phyloP scores from a whole-genome alignment of 2,113 vertebrate genomes.

The Ellobius talpinus region DNA sequence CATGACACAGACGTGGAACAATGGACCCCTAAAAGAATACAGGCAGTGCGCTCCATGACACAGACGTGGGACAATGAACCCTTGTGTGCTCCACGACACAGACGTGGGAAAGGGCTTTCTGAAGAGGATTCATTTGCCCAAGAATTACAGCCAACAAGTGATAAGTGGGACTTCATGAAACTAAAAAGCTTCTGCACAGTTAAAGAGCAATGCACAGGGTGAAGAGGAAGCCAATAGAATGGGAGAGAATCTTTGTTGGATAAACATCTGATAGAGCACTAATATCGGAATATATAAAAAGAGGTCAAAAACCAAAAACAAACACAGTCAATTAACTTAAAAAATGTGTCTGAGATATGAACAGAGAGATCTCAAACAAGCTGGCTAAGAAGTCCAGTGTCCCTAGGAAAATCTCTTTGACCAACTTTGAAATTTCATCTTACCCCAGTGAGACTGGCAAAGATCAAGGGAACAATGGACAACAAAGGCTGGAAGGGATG shows the following conservation, averaged over 20 bases:
- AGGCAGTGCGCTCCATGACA: not conserved
- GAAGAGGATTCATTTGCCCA: not conserved
- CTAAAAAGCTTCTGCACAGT: not conserved
- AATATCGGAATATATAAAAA: not conserved
- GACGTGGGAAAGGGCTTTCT: not conserved
- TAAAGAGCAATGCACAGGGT: not conserved
- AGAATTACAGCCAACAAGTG: not conserved
- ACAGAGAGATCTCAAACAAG: not conserved
- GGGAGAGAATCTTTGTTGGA: not conserved
- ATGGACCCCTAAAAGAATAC: not conserved
- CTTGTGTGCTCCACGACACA: not conserved
- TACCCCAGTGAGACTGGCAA: not conserved
- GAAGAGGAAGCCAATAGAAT: not conserved
- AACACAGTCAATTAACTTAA: not conserved
- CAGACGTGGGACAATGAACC: not conserved
- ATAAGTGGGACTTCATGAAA: not conserved
- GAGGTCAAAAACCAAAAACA: not conserved
- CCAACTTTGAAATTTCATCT: not conserved
- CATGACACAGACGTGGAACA: not conserved
- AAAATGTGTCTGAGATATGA: not conserved
- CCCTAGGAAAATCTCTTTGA: not conserved
- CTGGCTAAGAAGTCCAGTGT: not conserved
- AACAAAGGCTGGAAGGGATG: not conserved
- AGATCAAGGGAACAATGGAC: not conserved
- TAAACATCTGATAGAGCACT: not conserved